phyloP scores from a whole-genome alignment of 2,797 vertebrate species.

The Syndactyla subalaris region DNA sequence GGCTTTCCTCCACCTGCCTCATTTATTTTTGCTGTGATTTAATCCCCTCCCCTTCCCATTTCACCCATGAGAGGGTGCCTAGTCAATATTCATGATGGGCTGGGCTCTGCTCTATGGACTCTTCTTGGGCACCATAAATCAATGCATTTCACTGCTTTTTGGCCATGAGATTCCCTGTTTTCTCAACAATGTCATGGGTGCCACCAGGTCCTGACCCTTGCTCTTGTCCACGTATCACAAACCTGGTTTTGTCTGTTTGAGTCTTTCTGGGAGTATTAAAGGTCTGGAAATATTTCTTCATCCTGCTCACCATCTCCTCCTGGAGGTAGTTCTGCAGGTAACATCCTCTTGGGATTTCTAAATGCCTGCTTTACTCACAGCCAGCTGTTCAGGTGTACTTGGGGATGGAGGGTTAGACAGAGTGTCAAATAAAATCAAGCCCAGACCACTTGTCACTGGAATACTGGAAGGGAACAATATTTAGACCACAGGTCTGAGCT shows the following conservation, averaged over 20 bases:
- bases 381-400: not conserved
- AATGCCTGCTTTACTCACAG: not conserved
- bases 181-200: not conserved
- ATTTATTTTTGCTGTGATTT: not conserved
- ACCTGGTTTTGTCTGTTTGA: not conserved
- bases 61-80: not conserved
- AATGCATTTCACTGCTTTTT: not conserved
- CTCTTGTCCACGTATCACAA: not conserved
- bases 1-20: not conserved
- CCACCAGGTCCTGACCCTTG: not conserved
- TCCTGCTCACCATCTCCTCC: not conserved
- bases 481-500: not conserved
- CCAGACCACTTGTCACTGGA: not conserved
- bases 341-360: not conserved
- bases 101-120: not conserved
- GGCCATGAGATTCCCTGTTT: not conserved
- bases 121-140: not conserved
- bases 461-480: too few species aligned
- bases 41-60: not conserved
- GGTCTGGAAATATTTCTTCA: not conserved
- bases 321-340: not conserved
- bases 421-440: not conserved
- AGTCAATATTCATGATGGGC: conserved; percentile 9
- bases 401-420: rapidly evolving
- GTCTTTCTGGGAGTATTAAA: not conserved